Conservation (phyloP, 2,113 vertebrate species). For the Picathartes gymnocephalus region DNA sequence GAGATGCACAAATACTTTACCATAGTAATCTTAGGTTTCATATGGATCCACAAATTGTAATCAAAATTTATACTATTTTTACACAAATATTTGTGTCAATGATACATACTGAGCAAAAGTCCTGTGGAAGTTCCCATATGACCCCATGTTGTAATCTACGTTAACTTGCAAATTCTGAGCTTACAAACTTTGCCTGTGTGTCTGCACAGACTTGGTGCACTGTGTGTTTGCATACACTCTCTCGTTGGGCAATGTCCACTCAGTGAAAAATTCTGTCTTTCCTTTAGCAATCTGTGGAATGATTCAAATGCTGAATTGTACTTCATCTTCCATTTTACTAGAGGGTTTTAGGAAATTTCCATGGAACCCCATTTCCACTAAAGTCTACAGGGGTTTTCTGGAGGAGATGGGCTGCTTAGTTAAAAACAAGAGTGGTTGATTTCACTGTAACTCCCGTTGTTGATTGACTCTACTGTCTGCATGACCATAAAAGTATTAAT, state of each 20-base stretch:
- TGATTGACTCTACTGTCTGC: constrained; percentile 3
- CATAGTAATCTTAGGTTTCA: background rate
- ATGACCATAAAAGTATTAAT: background rate
- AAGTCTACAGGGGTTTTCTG: background rate
- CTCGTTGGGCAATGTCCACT: background rate
- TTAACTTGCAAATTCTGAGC: background rate
- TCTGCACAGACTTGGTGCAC: background rate
- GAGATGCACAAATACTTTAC: background rate
- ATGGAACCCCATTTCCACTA: background rate
- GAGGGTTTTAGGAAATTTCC: background rate
- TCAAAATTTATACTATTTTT: background rate
- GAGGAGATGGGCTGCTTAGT: background rate
- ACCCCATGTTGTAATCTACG: background rate
- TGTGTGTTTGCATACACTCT: background rate
- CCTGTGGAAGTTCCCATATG: background rate
- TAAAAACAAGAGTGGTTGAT: background rate
- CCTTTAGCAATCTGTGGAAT: background rate
- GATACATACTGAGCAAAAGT: background rate
- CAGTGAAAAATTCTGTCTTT: background rate
- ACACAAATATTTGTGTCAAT: background rate
- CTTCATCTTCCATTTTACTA: background rate
- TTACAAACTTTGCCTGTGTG: background rate
- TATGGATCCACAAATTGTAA: background rate
- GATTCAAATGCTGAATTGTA: background rate
- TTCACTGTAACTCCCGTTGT: constrained; percentile 2